These are phyloP conservation scores for Rhynchonycteris naso DNA, from an alignment of 2,797 vertebrate species.

Conservation along the genomic window DNA sequence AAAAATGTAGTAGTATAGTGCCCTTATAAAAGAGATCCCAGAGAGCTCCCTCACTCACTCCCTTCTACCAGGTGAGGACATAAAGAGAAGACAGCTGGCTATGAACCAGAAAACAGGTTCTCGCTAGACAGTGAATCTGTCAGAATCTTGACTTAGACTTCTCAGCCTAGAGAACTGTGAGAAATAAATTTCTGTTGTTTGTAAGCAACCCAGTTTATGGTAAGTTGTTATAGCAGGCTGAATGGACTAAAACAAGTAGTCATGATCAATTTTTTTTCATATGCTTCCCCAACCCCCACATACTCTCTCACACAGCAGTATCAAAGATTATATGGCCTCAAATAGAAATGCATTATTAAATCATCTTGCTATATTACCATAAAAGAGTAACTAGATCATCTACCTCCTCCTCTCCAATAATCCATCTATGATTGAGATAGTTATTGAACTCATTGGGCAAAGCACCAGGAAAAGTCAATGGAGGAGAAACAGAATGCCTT, in stretches of 20 bases:
- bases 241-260: neutral
- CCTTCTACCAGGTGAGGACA: neutral
- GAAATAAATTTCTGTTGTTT: slow-evolving; percentile 11
- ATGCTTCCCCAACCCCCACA: neutral
- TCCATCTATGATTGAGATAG: slow-evolving; percentile 31
- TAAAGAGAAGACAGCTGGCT: neutral
- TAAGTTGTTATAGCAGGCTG: neutral
- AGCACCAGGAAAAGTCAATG: slow-evolving; percentile 6
- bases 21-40: neutral
- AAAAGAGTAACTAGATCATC: slow-evolving; percentile 29
- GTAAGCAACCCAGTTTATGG: neutral
- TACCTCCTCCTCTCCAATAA: slow-evolving; percentile 28
- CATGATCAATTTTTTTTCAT: neutral
- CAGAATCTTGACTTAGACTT: neutral
- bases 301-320: neutral
- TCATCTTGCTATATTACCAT: slow-evolving; percentile 7
- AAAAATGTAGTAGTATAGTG: neutral
- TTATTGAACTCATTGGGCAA: slow-evolving; percentile 38
- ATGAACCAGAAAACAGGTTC: neutral
- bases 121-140: neutral
- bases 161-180: neutral
- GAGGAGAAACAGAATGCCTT: slow-evolving; percentile 32
- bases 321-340: slow-evolving; percentile 7
- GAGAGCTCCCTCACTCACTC: neutral
- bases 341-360: slow-evolving; percentile 43